phyloP scores from a whole-genome alignment of 2,888 invertebrate genomes.

The Folsomia manolachei region DNA sequence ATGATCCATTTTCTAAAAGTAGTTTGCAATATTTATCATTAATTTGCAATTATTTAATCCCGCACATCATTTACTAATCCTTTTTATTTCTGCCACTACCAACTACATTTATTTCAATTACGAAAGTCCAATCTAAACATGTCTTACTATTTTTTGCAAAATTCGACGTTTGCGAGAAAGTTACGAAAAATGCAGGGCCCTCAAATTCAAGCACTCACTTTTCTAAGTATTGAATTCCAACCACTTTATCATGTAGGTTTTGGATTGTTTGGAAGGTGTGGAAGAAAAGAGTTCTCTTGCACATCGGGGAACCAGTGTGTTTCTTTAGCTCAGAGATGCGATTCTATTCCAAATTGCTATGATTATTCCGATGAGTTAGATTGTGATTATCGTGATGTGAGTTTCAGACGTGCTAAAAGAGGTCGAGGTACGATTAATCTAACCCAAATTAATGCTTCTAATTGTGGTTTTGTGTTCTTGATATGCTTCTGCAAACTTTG shows the following conservation, averaged over 20 bases:
- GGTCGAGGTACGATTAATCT: background rate
- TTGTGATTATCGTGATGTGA: slow-evolving; percentile 54
- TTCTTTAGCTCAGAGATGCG: slow-evolving; percentile 61
- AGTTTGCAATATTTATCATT: no score
- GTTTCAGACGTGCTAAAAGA: background rate
- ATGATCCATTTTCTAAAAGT: background rate
- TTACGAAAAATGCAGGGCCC: no score
- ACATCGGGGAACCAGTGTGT: slow-evolving; percentile 62
- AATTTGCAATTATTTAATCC: no score
- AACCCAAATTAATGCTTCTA: background rate
- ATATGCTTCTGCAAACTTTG: no score
- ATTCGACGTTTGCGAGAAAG: no score
- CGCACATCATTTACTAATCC: no score
- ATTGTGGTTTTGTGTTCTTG: no score
- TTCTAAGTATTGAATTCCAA: background rate
- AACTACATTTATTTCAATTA: slow-evolving; percentile 6
- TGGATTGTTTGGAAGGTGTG: slow-evolving; percentile 25
- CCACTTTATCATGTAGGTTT: background rate
- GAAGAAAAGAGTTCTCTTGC: slow-evolving; percentile 57
- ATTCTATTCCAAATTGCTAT: slow-evolving; percentile 62
- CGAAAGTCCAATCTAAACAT: no score
- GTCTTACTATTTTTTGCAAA: background rate
- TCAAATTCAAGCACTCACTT: background rate
- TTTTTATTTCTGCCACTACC: background rate
- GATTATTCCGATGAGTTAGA: slow-evolving; percentile 65